Percentiles rank a stretch among this genome's conserved stretches.
Evolutionary conservation across 2,888 invertebrate species (phyloP).

Genomic region (Melolontha melolontha): DNA sequence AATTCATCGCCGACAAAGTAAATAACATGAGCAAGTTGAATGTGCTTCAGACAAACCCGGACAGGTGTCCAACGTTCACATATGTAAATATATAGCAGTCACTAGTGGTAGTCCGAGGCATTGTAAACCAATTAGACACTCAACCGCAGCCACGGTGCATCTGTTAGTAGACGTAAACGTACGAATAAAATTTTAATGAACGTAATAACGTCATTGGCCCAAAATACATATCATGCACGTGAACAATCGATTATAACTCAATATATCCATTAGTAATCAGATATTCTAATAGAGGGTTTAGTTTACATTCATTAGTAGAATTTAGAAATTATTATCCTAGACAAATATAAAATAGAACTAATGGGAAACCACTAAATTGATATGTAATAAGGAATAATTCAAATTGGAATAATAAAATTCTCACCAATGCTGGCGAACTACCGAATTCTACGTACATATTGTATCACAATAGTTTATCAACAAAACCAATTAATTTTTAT

Average conservation of each 20-base stretch:
- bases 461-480: too few species aligned
- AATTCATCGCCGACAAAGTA: slow-evolving; percentile 28
- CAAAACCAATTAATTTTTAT: too few species aligned
- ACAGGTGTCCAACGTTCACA: slow-evolving; percentile 31
- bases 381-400: too few species aligned
- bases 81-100: slow-evolving; percentile 33
- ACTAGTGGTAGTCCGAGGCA: slow-evolving; percentile 22
- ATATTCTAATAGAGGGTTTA: background rate
- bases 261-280: background rate
- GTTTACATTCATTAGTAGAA: slow-evolving; percentile 9
- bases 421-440: too few species aligned
- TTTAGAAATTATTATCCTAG: background rate
- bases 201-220: slow-evolving; percentile 15
- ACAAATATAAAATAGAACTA: too few species aligned
- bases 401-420: too few species aligned
- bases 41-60: slow-evolving; percentile 33
- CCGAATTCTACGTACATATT: too few species aligned
- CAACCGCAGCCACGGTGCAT: slow-evolving; percentile 9
- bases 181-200: slow-evolving; percentile 35
- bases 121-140: slow-evolving; percentile 32
- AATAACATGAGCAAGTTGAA: slow-evolving; percentile 32
- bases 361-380: too few species aligned
- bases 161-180: slow-evolving; percentile 7
- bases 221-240: background rate
- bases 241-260: slow-evolving; percentile 11